phyloP scores from a whole-genome alignment of 2,888 invertebrate genomes.

The Campoplex nolae region DNA sequence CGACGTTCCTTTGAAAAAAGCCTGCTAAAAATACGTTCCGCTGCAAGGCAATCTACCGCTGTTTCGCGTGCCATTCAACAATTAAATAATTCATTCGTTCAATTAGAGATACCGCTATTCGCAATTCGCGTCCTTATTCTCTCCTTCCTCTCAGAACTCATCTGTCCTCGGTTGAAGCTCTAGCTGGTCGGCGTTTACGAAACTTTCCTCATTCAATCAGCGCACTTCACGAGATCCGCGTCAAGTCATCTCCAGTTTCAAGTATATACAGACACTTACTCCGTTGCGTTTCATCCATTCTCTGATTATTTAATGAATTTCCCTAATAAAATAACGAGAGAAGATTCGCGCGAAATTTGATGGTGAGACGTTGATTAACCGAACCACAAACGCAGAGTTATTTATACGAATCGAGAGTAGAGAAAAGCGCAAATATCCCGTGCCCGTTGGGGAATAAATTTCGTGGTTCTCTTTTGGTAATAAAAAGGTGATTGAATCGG shows the following conservation, averaged over 20 bases:
- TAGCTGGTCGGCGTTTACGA: conserved; percentile 55
- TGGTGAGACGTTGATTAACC: conserved; percentile 36
- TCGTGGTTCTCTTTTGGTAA: not conserved
- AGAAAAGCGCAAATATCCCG: conserved; percentile 29
- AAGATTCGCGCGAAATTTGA: conserved; percentile 47
- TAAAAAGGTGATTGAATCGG: not conserved
- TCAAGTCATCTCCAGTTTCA: conserved; percentile 50
- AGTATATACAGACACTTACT: conserved; percentile 16
- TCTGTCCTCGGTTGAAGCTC: conserved; percentile 21
- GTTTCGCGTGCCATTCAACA: conserved; percentile 57
- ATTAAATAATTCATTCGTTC: conserved; percentile 65
- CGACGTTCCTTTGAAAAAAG: not conserved
- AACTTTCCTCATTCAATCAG: conserved; percentile 68
- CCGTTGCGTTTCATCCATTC: conserved; percentile 2
- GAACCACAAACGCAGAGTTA: conserved; percentile 33
- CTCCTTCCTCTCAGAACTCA: conserved; percentile 7
- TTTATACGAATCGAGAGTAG: not conserved
- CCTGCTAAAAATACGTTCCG: not conserved
- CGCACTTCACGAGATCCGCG: conserved; percentile 53
- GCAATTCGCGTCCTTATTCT: conserved; percentile 39
- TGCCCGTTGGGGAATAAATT: conserved; percentile 24
- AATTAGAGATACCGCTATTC: conserved; percentile 66
- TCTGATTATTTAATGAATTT: conserved; percentile 61
- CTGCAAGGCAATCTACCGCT: conserved; percentile 1
- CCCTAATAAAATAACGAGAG: conserved; percentile 41